phyloP scores from a whole-genome alignment of 2,113 vertebrate genomes.

The Tautogolabrus adspersus region DNA sequence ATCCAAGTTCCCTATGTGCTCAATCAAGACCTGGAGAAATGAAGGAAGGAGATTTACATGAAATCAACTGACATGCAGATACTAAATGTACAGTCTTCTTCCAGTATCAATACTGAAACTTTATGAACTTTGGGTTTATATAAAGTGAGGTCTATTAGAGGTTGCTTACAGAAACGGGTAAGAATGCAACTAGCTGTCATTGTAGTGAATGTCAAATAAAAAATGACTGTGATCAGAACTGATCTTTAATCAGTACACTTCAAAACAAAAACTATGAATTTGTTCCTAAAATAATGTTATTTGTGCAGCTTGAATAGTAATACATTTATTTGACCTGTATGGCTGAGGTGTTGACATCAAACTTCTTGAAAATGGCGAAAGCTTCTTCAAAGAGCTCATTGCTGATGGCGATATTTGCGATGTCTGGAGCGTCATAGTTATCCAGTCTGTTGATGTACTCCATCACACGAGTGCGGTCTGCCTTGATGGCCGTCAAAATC shows the following conservation, averaged over 20 bases:
- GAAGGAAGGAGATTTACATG: not conserved
- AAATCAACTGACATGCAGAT: not conserved
- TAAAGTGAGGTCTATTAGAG: too few species aligned
- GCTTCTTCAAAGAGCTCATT: slow-evolving; percentile 94
- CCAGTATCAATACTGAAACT: too few species aligned
- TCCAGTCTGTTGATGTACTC: slow-evolving; percentile 93
- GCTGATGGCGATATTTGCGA: slow-evolving; percentile 92
- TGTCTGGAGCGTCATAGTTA: slow-evolving; percentile 93
- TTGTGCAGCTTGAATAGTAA: not conserved
- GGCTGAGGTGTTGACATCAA: slow-evolving; percentile 93
- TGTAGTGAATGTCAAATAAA: too few species aligned
- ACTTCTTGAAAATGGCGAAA: slow-evolving; percentile 93
- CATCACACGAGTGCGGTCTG: slow-evolving; percentile 92
- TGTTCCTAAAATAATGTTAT: too few species aligned
- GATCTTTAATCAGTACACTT: too few species aligned
- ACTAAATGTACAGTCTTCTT: too few species aligned
- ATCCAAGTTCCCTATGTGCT: slow-evolving; percentile 92
- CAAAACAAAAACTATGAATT: too few species aligned
- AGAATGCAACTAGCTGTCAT: too few species aligned
- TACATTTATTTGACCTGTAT: slow-evolving; percentile 84
- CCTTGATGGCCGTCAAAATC: slow-evolving; percentile 94
- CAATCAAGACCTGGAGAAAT: slow-evolving; percentile 88
- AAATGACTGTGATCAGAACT: too few species aligned
- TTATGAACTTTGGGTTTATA: too few species aligned
- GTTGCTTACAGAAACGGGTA: too few species aligned